Base-by-base conservation (phyloP, 35 echinoderm and acorn worm species). In the Chiridota heheva region DNA sequence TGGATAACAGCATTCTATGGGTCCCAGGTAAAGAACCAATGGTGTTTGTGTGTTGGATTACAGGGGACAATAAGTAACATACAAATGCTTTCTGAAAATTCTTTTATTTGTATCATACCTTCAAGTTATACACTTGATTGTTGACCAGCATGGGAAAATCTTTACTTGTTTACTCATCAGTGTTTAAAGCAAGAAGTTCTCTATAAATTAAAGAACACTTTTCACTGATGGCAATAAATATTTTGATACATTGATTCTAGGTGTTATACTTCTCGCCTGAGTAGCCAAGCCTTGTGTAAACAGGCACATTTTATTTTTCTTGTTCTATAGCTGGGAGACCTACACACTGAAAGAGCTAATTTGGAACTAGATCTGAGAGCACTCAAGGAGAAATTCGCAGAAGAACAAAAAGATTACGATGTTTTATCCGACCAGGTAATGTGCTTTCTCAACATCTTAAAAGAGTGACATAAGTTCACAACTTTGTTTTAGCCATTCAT, bases 381-480 rank as follows among this genome's bases (percentile, higher is more conserved):
- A 39, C 44, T 91, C 8, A 61, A 91, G 60, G 78, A 90, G 61
- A 77, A 78, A 63, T 87, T 82, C 51, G 38, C 36, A 10, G 83
- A 81, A 32, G 94, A 97, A 70, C 83, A 82, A 39, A 84, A 88
- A 7, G 81, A 91, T 31, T 80, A 76, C 56, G 55, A 74, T 41
- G 51, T 84, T 73, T 65, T 97, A 33, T 64, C 90, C 2, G 60
- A 75, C 44, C 88, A 97, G 87, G 94, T 97, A 79, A 85, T 36
- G 20, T 33, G 24, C 7, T 59, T 4, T 62, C 36, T 5, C 28
- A 65, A 65, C 30, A 27, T 10, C 28, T 65, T 12, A 30, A 13
- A 16, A 16, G 28, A 16, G 15, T 16, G 15, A 65, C 61, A 12
- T 72, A 7, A 43, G 41, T 13, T 42, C 15, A 72, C 5, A 7